Percentiles rank a stretch among this genome's conserved stretches.
Conservation (phyloP, 2,888 invertebrate genomes). For the Dendrolimus houi region DNA sequence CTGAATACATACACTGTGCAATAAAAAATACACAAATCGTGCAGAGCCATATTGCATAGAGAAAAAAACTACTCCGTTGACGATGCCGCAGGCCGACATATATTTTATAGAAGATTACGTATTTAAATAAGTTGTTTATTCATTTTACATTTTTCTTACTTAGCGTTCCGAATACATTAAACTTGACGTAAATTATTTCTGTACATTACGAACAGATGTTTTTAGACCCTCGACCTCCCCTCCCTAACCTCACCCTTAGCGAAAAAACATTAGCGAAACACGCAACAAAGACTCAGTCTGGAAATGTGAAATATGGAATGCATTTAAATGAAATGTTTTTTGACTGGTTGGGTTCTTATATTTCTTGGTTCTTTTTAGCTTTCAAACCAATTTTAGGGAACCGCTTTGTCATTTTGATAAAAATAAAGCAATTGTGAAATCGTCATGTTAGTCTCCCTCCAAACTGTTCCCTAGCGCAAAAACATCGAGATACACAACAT, state of each 20-base stretch:
- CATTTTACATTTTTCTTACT: background rate
- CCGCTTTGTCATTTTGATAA: too few relatives aligned
- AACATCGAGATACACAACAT: background rate
- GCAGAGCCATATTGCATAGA: too few relatives aligned
- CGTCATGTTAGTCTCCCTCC: too few relatives aligned
- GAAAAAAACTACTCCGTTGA: too few relatives aligned
- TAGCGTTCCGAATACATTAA: conserved; percentile 6
- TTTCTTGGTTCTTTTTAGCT: too few relatives aligned
- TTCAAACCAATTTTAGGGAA: too few relatives aligned
- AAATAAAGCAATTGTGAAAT: too few relatives aligned
- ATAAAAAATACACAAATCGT: too few relatives aligned
- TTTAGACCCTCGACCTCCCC: background rate
- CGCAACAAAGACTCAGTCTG: background rate
- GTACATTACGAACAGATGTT: background rate
- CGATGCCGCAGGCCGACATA: too few relatives aligned
- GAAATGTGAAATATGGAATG: background rate
- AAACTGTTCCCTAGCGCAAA: background rate
- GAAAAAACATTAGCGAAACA: background rate
- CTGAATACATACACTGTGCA: too few relatives aligned
- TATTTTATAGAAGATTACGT: too few relatives aligned
- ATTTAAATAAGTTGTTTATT: background rate
- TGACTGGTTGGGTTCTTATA: too few relatives aligned
- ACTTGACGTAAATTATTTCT: conserved; percentile 9
- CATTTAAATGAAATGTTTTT: background rate
- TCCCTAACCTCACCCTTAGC: background rate